Percentiles rank a stretch among this genome's conserved stretches.
These are phyloP conservation scores for Orchesella flavescens DNA, from an alignment of 2,888 invertebrate species.

Conservation along the genomic window DNA sequence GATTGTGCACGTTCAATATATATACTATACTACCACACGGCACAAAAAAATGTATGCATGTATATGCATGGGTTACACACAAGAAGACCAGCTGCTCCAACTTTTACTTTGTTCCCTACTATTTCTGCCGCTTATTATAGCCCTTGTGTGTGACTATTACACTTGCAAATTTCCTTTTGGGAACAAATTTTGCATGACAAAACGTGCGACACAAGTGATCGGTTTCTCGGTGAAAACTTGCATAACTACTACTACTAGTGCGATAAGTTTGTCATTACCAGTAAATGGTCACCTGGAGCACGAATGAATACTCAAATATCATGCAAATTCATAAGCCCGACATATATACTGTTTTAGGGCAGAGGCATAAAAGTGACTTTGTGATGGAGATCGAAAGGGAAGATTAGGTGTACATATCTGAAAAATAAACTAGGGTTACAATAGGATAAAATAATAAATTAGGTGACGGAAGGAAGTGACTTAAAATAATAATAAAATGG, in stretches of 20 bases:
- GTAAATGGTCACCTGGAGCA: conserved; percentile 43
- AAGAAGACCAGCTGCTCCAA: neutral
- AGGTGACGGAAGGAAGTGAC: conserved; percentile 66
- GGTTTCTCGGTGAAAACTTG: neutral
- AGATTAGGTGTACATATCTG: neutral
- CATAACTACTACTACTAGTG: too few species aligned
- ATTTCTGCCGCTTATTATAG: conserved; percentile 33
- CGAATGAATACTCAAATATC: conserved; percentile 43
- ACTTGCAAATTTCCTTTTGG: conserved; percentile 47
- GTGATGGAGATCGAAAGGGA: neutral
- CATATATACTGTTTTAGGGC: too few species aligned
- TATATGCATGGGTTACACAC: neutral
- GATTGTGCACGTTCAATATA: conserved; percentile 38
- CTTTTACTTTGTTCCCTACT: conserved; percentile 10
- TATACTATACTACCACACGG: neutral
- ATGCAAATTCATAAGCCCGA: conserved; percentile 31
- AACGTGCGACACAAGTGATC: conserved; percentile 15
- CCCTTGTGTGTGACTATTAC: conserved; percentile 34
- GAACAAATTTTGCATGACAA: conserved; percentile 49
- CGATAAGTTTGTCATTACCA: too few species aligned
- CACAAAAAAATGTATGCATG: too few species aligned
- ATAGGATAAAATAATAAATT: conserved; percentile 60
- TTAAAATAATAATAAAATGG: conserved; percentile 59
- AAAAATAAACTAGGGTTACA: conserved; percentile 9
- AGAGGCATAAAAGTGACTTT: too few species aligned